phyloP scores from a whole-genome alignment of 2,888 invertebrate species.

The Matsumyia berberina region DNA sequence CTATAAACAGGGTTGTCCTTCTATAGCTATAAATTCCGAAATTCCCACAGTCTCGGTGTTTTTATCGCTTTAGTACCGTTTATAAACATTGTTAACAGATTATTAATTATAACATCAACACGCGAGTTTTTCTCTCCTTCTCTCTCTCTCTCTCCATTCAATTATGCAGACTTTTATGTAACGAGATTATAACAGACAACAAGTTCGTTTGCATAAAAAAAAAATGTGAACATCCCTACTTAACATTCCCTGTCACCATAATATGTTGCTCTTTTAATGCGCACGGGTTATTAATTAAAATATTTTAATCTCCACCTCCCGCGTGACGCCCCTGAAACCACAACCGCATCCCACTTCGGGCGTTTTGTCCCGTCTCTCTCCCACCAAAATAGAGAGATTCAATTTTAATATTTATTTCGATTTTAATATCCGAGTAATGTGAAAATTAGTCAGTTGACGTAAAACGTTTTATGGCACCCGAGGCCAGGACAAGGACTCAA shows the following conservation, averaged over 20 bases:
- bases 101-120: conserved; percentile 53
- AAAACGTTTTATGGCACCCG: conserved; percentile 5
- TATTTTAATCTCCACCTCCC: conserved; percentile 20
- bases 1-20: neutral
- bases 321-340: neutral
- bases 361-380: neutral
- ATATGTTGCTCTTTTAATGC: conserved; percentile 7
- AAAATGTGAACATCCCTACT: conserved; percentile 12
- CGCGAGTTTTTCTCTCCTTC: neutral
- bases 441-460: neutral
- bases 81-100: conserved; percentile 38
- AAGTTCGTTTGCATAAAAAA: too few relatives aligned
- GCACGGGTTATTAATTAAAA: conserved; percentile 32
- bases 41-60: neutral
- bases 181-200: conserved; percentile 31
- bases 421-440: conserved; percentile 22
- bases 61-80: neutral
- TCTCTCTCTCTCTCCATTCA: neutral
- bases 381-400: neutral
- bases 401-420: conserved; percentile 36
- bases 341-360: neutral
- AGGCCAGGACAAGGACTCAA: neutral
- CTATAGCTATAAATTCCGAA: neutral
- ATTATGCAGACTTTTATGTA: conserved; percentile 39
- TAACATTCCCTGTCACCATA: conserved; percentile 39